A percentile compares a stretch with the other conserved stretches of the same genome.
Conservation (phyloP, 2,113 vertebrate genomes). For the Cavia aperea region DNA sequence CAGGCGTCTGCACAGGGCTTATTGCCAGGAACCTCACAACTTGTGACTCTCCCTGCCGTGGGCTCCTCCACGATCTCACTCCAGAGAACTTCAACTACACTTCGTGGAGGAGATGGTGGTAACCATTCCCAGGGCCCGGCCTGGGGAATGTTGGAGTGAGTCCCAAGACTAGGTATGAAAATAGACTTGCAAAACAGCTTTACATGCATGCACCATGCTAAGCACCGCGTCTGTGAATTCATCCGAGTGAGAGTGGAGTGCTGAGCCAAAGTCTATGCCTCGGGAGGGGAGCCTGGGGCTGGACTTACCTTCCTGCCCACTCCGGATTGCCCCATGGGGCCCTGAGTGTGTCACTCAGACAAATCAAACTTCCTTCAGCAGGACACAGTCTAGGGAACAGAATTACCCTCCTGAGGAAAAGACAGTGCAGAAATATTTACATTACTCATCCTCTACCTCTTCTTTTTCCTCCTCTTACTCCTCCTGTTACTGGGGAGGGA, state of each 20-base stretch:
- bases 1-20: not conserved
- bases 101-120: not conserved
- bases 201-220: not conserved
- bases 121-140: not conserved
- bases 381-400: not conserved
- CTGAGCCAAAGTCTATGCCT: fast-evolving
- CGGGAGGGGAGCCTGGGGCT: not conserved
- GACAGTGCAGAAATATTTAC: not conserved
- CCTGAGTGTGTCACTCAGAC: not conserved
- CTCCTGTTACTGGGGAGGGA: not conserved
- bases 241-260: not conserved
- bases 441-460: not conserved
- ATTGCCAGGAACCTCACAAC: not conserved
- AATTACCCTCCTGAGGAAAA: not conserved
- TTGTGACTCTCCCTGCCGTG: not conserved
- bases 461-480: not conserved
- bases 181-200: not conserved
- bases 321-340: not conserved
- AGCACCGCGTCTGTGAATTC: not conserved
- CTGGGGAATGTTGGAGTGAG: not conserved
- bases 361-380: not conserved
- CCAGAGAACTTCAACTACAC: not conserved
- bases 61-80: not conserved
- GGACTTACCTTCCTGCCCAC: no score
- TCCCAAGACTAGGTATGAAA: not conserved